Evolutionary conservation across 2,797 vertebrate species (phyloP).

Genomic region (Sylvia borin): DNA sequence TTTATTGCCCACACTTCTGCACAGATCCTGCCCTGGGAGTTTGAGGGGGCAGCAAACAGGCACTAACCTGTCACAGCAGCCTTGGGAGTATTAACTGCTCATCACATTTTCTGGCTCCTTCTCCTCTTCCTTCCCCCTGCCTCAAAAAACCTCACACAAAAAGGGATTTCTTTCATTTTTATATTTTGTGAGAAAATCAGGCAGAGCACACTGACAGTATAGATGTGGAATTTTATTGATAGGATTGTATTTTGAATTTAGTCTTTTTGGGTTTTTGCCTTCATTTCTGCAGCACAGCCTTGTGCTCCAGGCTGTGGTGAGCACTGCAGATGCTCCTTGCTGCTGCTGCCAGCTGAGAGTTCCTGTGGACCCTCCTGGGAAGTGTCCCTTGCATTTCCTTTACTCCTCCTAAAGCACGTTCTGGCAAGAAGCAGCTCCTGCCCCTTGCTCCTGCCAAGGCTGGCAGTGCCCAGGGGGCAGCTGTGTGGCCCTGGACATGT

Average conservation of each 20-base stretch:
- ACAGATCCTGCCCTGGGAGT: not conserved
- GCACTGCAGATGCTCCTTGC: not conserved
- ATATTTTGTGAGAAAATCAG: not conserved
- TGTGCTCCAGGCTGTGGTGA: not conserved
- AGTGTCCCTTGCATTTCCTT: not conserved
- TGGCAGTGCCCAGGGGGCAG: conserved; percentile 82
- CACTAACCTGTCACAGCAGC: not conserved
- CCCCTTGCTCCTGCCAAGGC: conserved; percentile 68
- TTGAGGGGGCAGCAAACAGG: not conserved
- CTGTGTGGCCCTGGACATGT: conserved; percentile 70
- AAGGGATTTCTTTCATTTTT: not conserved
- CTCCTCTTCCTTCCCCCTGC: not conserved
- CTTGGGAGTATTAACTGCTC: not conserved
- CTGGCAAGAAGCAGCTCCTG: conserved; percentile 70
- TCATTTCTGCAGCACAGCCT: not conserved
- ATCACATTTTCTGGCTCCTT: not conserved
- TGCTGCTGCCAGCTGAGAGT: not conserved
- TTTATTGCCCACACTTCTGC: not conserved
- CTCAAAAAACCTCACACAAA: not conserved
- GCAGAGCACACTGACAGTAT: not conserved
- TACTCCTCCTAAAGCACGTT: not conserved
- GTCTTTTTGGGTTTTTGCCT: not conserved
- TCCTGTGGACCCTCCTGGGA: not conserved
- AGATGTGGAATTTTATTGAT: not conserved
- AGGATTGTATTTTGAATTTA: not conserved